Base-by-base conservation (phyloP, 2,888 invertebrate genomes). In the Neoascia interrupta region DNA sequence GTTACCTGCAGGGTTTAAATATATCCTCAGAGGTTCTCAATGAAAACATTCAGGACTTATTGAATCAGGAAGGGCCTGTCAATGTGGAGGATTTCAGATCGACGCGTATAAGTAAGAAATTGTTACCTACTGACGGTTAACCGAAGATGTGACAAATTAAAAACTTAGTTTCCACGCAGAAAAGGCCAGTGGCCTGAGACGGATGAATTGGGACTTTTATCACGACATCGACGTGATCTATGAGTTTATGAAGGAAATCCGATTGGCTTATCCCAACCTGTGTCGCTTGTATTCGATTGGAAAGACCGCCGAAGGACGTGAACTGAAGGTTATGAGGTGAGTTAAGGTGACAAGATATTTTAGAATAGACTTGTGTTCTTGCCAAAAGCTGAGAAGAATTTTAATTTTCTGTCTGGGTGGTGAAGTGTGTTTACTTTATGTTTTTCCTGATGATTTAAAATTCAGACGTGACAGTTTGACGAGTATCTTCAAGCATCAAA, bases 261-360 rank as follows among this genome's bases (percentile, higher is more conserved):
- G 93, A 53, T 89, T 90, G 49, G 91, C 92, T 2, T 94, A 92
- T 87, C 94, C 95, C 0, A 90, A 93, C 8, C 89, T 93, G 0
- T 94, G 94, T 76, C 92, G 92, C 0, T 91, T 95, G 0, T 90
- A 91, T 83, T 91, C 91, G 1, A 95, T 96, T 75, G 96, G 96
- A 6, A 90, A 90, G 79, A 92, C 95, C 0, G 90, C 91, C 0
- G 93, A 95, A 88, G 94, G 94, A 3, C 90, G 94, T 45, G 92
- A 93, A 11, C 89, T 96, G n/a, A 94, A 93, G 90, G 92, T 95
- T 15, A 82, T 88, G 75, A 86, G 87, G 88, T 88, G 81, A 83
- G 85, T 84, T 6, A 31, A 18, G 15, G 37, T 37, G 10, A 36
- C 5, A 56, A n/a, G n/a, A n/a, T n/a, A 0, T n/a, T 41, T 8